phyloP scores from a whole-genome alignment of 2,888 invertebrate species.

The Microctonus brassicae region DNA sequence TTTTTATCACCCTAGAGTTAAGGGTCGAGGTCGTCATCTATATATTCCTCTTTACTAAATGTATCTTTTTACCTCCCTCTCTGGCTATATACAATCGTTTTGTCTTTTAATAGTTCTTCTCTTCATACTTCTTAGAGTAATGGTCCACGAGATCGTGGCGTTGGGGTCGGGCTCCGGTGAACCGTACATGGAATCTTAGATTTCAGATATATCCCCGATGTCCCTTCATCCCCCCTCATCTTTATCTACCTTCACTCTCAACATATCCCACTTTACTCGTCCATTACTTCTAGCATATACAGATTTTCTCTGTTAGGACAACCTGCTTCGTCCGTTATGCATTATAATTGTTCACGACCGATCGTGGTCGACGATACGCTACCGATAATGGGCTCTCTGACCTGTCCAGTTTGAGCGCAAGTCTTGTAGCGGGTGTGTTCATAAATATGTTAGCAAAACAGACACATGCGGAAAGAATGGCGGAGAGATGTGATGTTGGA shows the following conservation, averaged over 20 bases:
- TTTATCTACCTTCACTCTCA: not conserved
- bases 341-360: slow-evolving; percentile 52
- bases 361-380: slow-evolving; percentile 46
- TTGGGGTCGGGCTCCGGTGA: slow-evolving; percentile 55
- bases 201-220: slow-evolving; percentile 47
- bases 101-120: slow-evolving; percentile 5
- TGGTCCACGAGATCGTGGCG: slow-evolving; percentile 57
- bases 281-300: slow-evolving; percentile 40
- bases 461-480: slow-evolving; percentile 4
- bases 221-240: not conserved
- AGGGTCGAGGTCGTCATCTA: slow-evolving; percentile 17
- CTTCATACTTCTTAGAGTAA: slow-evolving; percentile 48
- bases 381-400: slow-evolving; percentile 46
- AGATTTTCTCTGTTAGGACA: slow-evolving; percentile 48
- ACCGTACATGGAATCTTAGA: slow-evolving; percentile 59
- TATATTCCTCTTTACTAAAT: too few species aligned
- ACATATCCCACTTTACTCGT: slow-evolving; percentile 33
- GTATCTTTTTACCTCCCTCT: not conserved
- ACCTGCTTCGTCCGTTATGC: slow-evolving; percentile 55
- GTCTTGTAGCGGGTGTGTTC: slow-evolving; percentile 27
- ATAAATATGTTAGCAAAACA: slow-evolving; percentile 38
- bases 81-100: too few species aligned
- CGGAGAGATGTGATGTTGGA: not conserved
- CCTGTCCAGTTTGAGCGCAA: slow-evolving; percentile 33
- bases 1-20: slow-evolving; percentile 1